phyloP scores from a whole-genome alignment of 2,888 invertebrate genomes.

The Nasonovia ribisnigri region DNA sequence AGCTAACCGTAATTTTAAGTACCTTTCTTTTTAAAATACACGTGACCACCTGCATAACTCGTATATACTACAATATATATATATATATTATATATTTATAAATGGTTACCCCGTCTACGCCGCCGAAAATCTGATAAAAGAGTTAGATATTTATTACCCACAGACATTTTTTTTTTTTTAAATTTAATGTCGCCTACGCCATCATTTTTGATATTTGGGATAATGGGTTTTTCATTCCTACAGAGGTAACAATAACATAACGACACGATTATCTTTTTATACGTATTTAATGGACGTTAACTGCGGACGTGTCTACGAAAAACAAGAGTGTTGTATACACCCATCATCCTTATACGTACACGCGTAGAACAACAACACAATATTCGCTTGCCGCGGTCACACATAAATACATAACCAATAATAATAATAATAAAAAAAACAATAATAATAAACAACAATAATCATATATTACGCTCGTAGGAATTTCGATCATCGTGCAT shows the following conservation, averaged over 20 bases:
- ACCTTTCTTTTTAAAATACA: not conserved
- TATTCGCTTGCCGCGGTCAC: not conserved
- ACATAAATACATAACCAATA: not conserved
- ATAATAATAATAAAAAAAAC: not conserved
- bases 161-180: not conserved
- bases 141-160: not conserved
- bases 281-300: not conserved
- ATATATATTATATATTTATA: not conserved
- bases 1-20: not conserved
- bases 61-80: not conserved
- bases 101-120: not conserved
- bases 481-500: not conserved
- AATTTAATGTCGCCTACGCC: too few species aligned
- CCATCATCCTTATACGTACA: not conserved
- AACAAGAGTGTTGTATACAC: constrained; percentile 17
- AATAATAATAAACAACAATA: not conserved
- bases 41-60: not conserved
- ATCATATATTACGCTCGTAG: not conserved
- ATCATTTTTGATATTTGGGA: constrained; percentile 1
- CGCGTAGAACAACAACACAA: not conserved
- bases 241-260: not conserved
- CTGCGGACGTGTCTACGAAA: not conserved
- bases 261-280: not conserved
- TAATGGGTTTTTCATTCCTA: constrained; percentile 10
- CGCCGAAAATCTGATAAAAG: not conserved